These are phyloP conservation scores for Atethmia centrago DNA, from an alignment of 2,888 invertebrate genomes.

Conservation along the genomic window DNA sequence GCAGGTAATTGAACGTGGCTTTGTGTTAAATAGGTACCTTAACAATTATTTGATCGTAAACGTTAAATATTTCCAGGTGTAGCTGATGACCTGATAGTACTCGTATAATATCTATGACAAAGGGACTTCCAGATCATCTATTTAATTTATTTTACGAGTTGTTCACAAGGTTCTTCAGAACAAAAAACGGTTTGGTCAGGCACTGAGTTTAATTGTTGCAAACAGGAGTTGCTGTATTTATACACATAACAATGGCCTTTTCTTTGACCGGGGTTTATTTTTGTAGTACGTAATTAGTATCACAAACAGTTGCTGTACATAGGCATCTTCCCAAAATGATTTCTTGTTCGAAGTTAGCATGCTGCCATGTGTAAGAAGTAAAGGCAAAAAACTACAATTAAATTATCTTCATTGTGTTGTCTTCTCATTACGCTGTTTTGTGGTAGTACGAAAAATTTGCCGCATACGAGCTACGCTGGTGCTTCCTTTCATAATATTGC, in stretches of 20 bases:
- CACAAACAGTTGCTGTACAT: neutral
- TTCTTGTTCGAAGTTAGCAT: neutral
- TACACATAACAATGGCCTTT: neutral
- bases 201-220: slow-evolving; percentile 12
- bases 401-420: slow-evolving; percentile 12
- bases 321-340: neutral
- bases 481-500: slow-evolving; percentile 20
- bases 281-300: neutral
- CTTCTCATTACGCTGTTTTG: slow-evolving; percentile 15
- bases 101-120: too few relatives aligned
- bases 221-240: slow-evolving; percentile 19
- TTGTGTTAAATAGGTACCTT: neutral
- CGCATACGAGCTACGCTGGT: neutral
- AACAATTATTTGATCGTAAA: neutral
- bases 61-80: neutral
- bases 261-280: neutral
- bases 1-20: neutral
- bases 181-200: neutral
- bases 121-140: too few relatives aligned
- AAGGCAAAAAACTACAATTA: slow-evolving; percentile 15
- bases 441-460: slow-evolving; percentile 26
- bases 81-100: too few relatives aligned
- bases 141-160: slow-evolving; percentile 17
- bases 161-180: slow-evolving; percentile 14
- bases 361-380: slow-evolving; percentile 7